Conservation (phyloP, 2,888 invertebrate genomes). For the Oxystoma pomonae region DNA sequence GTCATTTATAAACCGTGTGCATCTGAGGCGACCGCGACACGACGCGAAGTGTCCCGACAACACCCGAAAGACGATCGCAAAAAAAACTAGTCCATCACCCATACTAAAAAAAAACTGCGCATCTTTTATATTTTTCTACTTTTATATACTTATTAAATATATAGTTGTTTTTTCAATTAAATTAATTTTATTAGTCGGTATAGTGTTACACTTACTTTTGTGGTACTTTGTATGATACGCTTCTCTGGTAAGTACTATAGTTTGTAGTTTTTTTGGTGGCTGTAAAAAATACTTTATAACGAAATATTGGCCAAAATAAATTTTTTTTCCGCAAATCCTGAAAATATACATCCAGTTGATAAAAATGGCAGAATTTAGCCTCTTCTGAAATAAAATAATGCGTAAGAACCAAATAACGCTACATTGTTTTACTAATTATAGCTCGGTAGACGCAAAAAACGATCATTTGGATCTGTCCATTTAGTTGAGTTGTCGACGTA, state of each 20-base stretch:
- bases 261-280: no score
- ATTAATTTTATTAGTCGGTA: neutral
- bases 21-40: constrained; percentile 42
- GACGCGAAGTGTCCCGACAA: constrained; percentile 13
- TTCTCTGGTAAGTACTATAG: neutral
- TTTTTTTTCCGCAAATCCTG: no score
- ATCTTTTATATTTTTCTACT: constrained; percentile 14
- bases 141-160: constrained; percentile 4
- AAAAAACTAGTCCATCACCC: neutral
- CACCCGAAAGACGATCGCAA: neutral
- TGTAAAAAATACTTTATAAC: no score
- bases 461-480: no score
- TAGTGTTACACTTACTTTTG: neutral
- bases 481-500: no score
- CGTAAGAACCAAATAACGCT: no score
- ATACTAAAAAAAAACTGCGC: constrained; percentile 1
- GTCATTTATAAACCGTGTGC: constrained; percentile 38
- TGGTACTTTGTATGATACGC: neutral
- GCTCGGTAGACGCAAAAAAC: no score
- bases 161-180: neutral
- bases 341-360: no score
- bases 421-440: no score
- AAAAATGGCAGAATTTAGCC: no score
- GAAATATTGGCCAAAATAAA: no score
- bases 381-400: no score